A percentile compares a stretch with the other conserved stretches of the same genome.
phyloP scores from a whole-genome alignment of 2,888 invertebrate genomes.

The Dicranocentrus wangi region DNA sequence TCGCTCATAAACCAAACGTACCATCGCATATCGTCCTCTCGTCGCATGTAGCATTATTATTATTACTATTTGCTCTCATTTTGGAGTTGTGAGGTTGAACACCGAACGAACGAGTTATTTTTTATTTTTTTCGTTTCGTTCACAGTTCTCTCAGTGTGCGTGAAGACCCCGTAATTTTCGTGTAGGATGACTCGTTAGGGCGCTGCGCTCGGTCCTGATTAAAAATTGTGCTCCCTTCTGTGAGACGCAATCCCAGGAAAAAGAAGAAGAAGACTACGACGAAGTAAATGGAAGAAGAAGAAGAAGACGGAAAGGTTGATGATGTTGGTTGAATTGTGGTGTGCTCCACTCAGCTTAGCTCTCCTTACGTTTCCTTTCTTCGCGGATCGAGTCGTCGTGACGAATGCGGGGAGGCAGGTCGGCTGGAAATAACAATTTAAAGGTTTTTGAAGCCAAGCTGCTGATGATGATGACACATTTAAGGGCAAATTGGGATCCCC shows the following conservation, averaged over 20 bases:
- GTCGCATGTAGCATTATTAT: too few species aligned
- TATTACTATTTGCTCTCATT: too few species aligned
- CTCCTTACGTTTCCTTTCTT: slow-evolving; percentile 41
- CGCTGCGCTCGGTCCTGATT: slow-evolving; percentile 51
- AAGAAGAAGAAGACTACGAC: slow-evolving; percentile 28
- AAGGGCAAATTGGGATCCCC: slow-evolving; percentile 61
- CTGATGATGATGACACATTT: slow-evolving; percentile 65
- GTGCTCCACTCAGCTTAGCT: too few species aligned
- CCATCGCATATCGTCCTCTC: too few species aligned
- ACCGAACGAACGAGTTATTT: too few species aligned
- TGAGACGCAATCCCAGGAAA: slow-evolving; percentile 19
- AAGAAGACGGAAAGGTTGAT: slow-evolving; percentile 3
- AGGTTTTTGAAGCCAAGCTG: not conserved
- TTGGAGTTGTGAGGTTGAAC: too few species aligned
- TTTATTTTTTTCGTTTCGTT: not conserved
- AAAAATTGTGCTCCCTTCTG: slow-evolving; percentile 54
- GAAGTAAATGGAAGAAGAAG: slow-evolving; percentile 22
- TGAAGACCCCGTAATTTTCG: slow-evolving; percentile 65
- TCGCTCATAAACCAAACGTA: too few species aligned
- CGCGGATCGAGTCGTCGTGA: slow-evolving; percentile 64
- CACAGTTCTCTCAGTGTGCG: slow-evolving; percentile 45
- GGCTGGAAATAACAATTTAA: slow-evolving; percentile 58
- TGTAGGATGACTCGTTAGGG: slow-evolving; percentile 62
- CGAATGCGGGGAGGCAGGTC: slow-evolving; percentile 55
- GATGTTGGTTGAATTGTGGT: not conserved